Percentiles rank a stretch among this genome's conserved stretches.
phyloP scores from a whole-genome alignment of 2,113 vertebrate genomes.

The Otocyon megalotis region DNA sequence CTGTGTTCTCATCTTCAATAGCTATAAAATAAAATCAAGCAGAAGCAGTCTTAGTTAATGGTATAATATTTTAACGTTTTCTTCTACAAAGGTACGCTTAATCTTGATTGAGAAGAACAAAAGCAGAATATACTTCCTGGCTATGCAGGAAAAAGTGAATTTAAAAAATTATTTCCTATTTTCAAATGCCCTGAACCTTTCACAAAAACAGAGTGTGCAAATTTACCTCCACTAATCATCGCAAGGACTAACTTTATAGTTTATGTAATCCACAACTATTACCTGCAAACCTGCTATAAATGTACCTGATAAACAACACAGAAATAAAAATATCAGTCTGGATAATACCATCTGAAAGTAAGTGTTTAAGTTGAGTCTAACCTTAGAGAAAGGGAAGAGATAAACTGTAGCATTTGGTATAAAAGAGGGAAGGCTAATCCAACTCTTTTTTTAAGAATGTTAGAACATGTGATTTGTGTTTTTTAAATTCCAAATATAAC shows the following conservation, averaged over 20 bases:
- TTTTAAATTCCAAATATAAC: conserved; percentile 74
- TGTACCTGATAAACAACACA: conserved; percentile 26
- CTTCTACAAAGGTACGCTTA: background rate
- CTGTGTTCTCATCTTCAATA: background rate
- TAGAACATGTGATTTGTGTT: conserved; percentile 54
- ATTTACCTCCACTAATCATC: background rate
- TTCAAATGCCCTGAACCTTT: conserved; percentile 51
- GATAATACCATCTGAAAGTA: background rate
- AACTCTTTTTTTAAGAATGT: conserved; percentile 53
- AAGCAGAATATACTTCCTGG: conserved; percentile 4
- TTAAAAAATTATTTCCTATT: conserved; percentile 23
- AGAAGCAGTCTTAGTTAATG: conserved; percentile 5
- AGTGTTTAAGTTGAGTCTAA: background rate
- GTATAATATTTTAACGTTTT: conserved; percentile 15
- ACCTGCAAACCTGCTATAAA: conserved; percentile 31
- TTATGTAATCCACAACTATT: conserved; percentile 32
- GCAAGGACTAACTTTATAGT: background rate
- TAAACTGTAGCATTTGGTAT: conserved; percentile 42
- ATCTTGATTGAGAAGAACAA: conserved; percentile 7
- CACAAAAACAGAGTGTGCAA: background rate
- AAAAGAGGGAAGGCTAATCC: conserved; percentile 60
- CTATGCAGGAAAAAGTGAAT: background rate
- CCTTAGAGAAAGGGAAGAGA: conserved; percentile 1
- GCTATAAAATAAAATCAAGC: background rate
- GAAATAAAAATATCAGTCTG: background rate